These are phyloP conservation scores for Leucoptera coffeella DNA, from an alignment of 2,888 invertebrate genomes.

Conservation along the genomic window DNA sequence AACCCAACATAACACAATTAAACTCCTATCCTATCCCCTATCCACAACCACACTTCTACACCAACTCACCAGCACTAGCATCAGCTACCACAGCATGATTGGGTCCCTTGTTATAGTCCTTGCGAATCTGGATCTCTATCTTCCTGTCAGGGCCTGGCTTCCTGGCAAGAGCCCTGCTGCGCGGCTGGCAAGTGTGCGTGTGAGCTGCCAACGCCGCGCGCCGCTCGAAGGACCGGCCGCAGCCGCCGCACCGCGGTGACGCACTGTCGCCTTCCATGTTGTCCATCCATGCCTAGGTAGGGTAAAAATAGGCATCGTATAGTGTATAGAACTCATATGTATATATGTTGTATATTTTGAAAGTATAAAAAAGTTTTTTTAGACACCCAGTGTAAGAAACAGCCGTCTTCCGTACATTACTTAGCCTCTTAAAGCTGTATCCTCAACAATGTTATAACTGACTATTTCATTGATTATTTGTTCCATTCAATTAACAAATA, in stretches of 20 bases:
- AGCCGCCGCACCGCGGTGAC: constrained; percentile 59
- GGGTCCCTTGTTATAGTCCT: constrained; percentile 34
- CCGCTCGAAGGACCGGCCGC: constrained; percentile 66
- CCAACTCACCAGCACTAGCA: constrained; percentile 1
- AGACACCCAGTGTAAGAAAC: too few relatives aligned
- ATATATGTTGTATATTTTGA: too few relatives aligned
- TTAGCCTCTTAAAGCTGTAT: too few relatives aligned
- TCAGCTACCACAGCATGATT: constrained; percentile 6
- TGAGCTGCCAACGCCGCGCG: constrained; percentile 68
- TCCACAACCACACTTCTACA: too few relatives aligned
- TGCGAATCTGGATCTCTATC: constrained; percentile 40
- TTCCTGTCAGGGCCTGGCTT: constrained; percentile 7
- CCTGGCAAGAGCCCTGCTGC: constrained; percentile 18
- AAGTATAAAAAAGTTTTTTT: too few relatives aligned
- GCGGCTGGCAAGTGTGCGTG: constrained; percentile 59
- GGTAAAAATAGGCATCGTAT: neutral
- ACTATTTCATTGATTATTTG: too few relatives aligned
- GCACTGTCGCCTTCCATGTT: constrained; percentile 58
- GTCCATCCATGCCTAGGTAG: constrained; percentile 54
- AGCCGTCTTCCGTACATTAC: too few relatives aligned
- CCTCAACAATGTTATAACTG: too few relatives aligned
- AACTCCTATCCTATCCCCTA: too few relatives aligned
- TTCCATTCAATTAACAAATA: too few relatives aligned
- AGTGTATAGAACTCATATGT: too few relatives aligned
- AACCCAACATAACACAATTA: too few relatives aligned